Conservation (phyloP, 2,797 vertebrate species). For the Arnoldichthys spilopterus region DNA sequence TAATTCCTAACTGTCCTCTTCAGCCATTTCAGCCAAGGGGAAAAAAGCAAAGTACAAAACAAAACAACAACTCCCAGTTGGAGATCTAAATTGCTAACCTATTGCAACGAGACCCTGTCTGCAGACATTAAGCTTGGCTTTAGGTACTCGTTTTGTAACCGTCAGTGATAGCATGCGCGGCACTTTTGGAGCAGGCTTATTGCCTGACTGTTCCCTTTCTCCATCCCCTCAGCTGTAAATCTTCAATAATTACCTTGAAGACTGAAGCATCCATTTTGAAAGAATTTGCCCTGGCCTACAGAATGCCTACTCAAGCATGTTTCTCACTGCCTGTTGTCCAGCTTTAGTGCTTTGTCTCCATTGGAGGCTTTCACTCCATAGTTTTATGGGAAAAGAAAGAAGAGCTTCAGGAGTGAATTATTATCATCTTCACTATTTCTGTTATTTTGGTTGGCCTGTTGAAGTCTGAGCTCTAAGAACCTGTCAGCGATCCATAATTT, state of each 20-base stretch:
- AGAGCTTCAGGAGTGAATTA: conserved; percentile 45
- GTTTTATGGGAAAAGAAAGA: conserved; percentile 65
- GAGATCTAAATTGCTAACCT: conserved; percentile 49
- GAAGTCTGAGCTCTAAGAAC: neutral
- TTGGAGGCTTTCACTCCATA: conserved; percentile 49
- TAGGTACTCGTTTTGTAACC: conserved; percentile 75
- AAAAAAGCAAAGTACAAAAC: neutral
- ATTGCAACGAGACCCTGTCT: conserved; percentile 67
- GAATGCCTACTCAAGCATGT: conserved; percentile 51
- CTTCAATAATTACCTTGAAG: conserved; percentile 69
- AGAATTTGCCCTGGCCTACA: conserved; percentile 47
- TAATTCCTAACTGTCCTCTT: conserved; percentile 69
- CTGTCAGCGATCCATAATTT: neutral
- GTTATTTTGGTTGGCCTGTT: neutral
- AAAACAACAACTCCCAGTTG: conserved; percentile 2
- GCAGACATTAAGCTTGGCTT: conserved; percentile 68
- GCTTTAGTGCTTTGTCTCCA: conserved; percentile 66
- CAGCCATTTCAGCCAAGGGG: neutral
- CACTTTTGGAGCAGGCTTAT: conserved; percentile 60
- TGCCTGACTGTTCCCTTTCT: conserved; percentile 50
- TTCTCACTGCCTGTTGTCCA: conserved; percentile 50
- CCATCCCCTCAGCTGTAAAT: conserved; percentile 63
- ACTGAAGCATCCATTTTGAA: conserved; percentile 66
- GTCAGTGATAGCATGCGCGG: conserved; percentile 65
- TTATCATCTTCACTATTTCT: neutral